A percentile compares a stretch with the other conserved stretches of the same genome.
Evolutionary conservation across 1,140 invertebrate species (phyloP).

Genomic region (Diprion similis): DNA sequence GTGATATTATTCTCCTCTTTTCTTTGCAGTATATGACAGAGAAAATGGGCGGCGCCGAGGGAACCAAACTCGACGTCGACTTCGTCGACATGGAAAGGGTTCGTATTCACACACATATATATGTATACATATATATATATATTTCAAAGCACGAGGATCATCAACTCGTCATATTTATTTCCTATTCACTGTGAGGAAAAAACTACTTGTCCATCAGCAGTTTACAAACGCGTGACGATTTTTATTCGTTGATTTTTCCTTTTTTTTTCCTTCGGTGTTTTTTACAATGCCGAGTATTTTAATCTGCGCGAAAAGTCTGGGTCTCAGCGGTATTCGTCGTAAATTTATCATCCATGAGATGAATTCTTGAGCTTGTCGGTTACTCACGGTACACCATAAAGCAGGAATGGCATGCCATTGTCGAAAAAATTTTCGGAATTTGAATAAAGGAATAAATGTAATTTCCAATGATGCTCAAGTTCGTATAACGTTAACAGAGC

Average conservation of each 20-base stretch:
- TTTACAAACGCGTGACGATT: background rate
- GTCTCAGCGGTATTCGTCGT: no score
- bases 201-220: background rate
- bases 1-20: constrained; percentile 31
- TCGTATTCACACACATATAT: constrained; percentile 49
- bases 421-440: no score
- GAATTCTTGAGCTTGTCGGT: no score
- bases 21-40: constrained; percentile 97
- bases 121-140: background rate
- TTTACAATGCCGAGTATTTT: no score
- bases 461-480: no score
- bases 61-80: constrained; percentile 98
- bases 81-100: constrained; percentile 99
- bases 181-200: background rate
- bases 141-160: background rate
- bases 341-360: no score
- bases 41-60: constrained; percentile 99
- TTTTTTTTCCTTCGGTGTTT: no score
- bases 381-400: no score
- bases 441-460: no score
- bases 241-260: constrained; percentile 4
- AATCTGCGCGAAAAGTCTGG: no score
- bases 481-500: no score
- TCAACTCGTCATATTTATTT: constrained; percentile 12
- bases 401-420: no score